Conservation (phyloP, 2,797 vertebrate species). For the Anableps anableps region DNA sequence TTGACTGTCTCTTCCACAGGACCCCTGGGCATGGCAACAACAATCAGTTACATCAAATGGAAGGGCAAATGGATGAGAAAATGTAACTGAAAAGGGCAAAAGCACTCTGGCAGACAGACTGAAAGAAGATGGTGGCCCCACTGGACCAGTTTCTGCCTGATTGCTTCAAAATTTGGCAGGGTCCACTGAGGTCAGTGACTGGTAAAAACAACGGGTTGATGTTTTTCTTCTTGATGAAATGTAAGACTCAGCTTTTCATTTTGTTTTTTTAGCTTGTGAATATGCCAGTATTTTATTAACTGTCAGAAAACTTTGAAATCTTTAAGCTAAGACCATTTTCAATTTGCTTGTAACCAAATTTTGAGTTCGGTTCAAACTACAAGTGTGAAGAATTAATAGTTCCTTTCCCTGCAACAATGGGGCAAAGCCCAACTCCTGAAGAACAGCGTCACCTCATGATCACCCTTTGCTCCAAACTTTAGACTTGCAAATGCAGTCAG, state of each 20-base stretch:
- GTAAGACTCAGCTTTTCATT: not conserved
- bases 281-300: not conserved
- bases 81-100: slow-evolving; percentile 68
- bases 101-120: slow-evolving; percentile 47
- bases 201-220: slow-evolving; percentile 39
- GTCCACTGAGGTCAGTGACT: slow-evolving; percentile 55
- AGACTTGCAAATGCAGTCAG: too few species aligned
- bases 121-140: slow-evolving; percentile 45
- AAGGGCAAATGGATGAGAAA: slow-evolving; percentile 63
- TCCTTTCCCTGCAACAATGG: too few species aligned
- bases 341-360: not conserved
- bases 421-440: too few species aligned
- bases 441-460: too few species aligned
- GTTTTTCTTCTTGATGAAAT: slow-evolving; percentile 1
- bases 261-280: not conserved
- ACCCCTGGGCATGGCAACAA: slow-evolving; percentile 56
- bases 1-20: slow-evolving; percentile 49
- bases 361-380: not conserved
- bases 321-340: not conserved
- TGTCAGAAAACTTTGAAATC: not conserved
- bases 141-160: slow-evolving; percentile 53
- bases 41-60: slow-evolving; percentile 69
- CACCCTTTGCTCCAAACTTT: too few species aligned
- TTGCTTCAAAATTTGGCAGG: slow-evolving; percentile 53
- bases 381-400: not conserved